These are phyloP conservation scores for Epinotia ramella DNA, from an alignment of 2,888 invertebrate species.

Conservation along the genomic window DNA sequence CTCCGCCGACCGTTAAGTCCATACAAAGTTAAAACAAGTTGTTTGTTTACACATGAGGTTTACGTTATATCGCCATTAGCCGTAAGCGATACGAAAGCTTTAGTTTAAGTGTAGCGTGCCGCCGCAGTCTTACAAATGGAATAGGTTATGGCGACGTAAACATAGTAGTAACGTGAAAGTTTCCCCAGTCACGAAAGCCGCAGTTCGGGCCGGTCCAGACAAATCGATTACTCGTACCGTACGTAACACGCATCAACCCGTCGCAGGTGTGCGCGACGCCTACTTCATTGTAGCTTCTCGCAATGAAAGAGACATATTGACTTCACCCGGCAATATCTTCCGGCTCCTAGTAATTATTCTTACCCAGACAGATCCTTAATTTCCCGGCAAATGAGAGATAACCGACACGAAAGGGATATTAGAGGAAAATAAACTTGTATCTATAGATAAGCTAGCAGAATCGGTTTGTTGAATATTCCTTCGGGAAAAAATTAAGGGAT, in stretches of 20 bases:
- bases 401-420: conserved; percentile 48
- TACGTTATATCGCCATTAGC: conserved; percentile 62
- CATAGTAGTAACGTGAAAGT: conserved; percentile 70
- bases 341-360: conserved; percentile 57
- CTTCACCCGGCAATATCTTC: conserved; percentile 54
- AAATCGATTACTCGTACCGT: conserved; percentile 75
- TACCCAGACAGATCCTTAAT: conserved; percentile 51
- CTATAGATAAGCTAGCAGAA: conserved; percentile 53
- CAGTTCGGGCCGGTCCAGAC: conserved; percentile 68
- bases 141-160: conserved; percentile 71
- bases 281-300: conserved; percentile 61
- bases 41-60: conserved; percentile 63
- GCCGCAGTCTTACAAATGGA: conserved; percentile 61
- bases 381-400: conserved; percentile 50
- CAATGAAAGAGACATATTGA: conserved; percentile 59
- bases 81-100: conserved; percentile 67
- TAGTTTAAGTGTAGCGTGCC: conserved; percentile 58
- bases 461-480: conserved; percentile 49
- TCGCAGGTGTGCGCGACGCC: conserved; percentile 69
- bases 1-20: conserved; percentile 53
- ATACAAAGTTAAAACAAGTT: conserved; percentile 56
- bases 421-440: conserved; percentile 52
- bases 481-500: conserved; percentile 58
- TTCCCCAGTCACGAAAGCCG: conserved; percentile 70
- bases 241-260: conserved; percentile 64